These are phyloP conservation scores for Lithobates sylvaticus DNA, from an alignment of 2,797 vertebrate species.

Conservation along the genomic window DNA sequence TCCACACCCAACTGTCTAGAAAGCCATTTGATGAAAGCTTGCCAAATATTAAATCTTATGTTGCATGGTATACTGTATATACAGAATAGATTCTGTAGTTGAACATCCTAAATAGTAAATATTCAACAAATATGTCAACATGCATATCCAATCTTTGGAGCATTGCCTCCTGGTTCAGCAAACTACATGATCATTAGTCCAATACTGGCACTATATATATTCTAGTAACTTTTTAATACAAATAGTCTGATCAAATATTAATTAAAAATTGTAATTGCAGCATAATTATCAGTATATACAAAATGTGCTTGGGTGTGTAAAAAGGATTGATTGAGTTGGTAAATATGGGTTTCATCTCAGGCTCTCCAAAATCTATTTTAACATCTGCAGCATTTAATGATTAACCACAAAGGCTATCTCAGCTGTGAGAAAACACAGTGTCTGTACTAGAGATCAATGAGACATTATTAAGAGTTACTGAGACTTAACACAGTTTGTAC, in stretches of 20 bases:
- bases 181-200: too few species aligned
- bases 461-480: slow-evolving; percentile 42
- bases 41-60: too few species aligned
- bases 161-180: too few species aligned
- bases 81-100: too few species aligned
- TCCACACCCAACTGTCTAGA: too few species aligned
- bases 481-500: background rate
- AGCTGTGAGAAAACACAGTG: slow-evolving; percentile 53
- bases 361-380: slow-evolving; percentile 71
- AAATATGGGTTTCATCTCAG: slow-evolving; percentile 39
- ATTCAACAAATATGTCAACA: too few species aligned
- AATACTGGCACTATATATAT: too few species aligned
- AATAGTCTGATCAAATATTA: background rate
- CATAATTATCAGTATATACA: background rate
- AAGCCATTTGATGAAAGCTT: too few species aligned
- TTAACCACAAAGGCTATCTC: slow-evolving; percentile 80
- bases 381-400: slow-evolving; percentile 76
- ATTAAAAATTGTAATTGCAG: background rate
- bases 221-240: too few species aligned
- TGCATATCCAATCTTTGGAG: too few species aligned
- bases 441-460: slow-evolving; percentile 44
- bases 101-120: too few species aligned
- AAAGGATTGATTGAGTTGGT: background rate
- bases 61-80: too few species aligned
- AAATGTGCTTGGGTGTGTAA: background rate